Evolutionary conservation across 2,888 invertebrate species (phyloP).

Genomic region (Cosmorhoe ocellata): DNA sequence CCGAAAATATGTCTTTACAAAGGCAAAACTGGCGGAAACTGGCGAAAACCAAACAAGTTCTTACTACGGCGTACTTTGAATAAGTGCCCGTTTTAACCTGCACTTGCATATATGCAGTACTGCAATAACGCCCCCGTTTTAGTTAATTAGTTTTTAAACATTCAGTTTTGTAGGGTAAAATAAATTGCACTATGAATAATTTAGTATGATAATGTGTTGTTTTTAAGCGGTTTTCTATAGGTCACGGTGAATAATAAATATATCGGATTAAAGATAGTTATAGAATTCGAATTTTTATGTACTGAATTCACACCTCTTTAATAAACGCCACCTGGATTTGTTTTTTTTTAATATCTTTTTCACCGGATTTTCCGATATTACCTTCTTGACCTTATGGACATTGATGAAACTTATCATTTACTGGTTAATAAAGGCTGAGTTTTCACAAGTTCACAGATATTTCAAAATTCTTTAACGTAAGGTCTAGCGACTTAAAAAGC

Average conservation of each 20-base stretch:
- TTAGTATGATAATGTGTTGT: constrained; percentile 33
- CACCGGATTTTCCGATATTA: no score
- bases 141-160: constrained; percentile 45
- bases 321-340: no score
- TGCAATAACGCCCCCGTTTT: constrained; percentile 17
- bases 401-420: no score
- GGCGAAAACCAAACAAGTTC: constrained; percentile 61
- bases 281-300: background rate
- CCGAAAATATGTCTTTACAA: constrained; percentile 70
- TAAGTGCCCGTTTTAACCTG: constrained; percentile 58
- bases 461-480: no score
- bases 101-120: constrained; percentile 56
- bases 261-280: background rate
- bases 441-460: no score
- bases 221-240: constrained; percentile 16
- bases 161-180: constrained; percentile 45
- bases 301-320: no score
- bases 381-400: no score
- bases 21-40: constrained; percentile 43
- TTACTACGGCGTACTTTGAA: constrained; percentile 47
- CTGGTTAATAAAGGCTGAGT: no score
- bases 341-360: no score
- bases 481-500: no score
- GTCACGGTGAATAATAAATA: constrained; percentile 7
- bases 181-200: constrained; percentile 52